Percentiles rank a stretch among this genome's conserved stretches.
phyloP scores from a whole-genome alignment of 2,797 vertebrate genomes.

The Lemur catta region DNA sequence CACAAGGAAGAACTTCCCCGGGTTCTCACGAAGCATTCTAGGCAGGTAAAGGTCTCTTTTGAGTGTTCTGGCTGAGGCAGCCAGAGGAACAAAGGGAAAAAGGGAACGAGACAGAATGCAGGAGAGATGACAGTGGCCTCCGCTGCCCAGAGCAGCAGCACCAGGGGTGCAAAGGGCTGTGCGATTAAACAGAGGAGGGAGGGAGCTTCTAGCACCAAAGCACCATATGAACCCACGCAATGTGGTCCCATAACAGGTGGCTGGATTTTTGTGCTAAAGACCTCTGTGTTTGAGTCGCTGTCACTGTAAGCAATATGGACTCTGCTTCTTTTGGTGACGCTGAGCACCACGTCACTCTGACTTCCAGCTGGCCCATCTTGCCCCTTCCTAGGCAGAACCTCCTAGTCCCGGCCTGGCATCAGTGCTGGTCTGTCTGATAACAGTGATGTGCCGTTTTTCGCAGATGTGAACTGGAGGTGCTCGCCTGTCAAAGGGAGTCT shows the following conservation, averaged over 20 bases:
- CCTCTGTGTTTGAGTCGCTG: neutral
- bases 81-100: neutral
- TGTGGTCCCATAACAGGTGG: neutral
- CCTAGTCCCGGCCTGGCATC: fast-evolving
- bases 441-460: neutral
- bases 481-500: neutral
- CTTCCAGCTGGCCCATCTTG: neutral
- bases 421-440: neutral
- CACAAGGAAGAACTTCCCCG: neutral
- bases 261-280: neutral
- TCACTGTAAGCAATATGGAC: neutral
- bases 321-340: neutral
- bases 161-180: fast-evolving
- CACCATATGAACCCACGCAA: fast-evolving
- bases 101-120: neutral
- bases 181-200: neutral
- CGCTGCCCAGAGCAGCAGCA: neutral
- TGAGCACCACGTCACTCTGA: neutral
- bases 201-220: neutral
- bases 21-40: neutral
- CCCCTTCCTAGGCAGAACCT: neutral
- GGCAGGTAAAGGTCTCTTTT: neutral
- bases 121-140: neutral
- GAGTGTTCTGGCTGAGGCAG: neutral
- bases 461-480: neutral